phyloP scores from a whole-genome alignment of 2,888 invertebrate genomes.

The Folsomia manolachei region DNA sequence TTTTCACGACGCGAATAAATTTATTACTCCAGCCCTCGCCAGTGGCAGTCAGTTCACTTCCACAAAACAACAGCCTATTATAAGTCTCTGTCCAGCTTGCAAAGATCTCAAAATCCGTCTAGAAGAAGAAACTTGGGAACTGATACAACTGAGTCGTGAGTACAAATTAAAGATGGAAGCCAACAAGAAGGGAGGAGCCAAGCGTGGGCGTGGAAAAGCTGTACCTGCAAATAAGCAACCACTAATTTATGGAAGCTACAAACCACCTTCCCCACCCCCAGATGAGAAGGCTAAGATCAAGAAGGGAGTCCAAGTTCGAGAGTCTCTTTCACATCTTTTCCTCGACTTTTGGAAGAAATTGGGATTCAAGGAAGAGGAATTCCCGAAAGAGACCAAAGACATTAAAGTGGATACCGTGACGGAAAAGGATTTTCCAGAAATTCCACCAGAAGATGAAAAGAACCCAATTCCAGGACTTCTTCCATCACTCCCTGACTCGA shows the following conservation, averaged over 20 bases:
- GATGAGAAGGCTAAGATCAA: too few species aligned
- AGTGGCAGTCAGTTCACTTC: background rate
- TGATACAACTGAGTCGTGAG: background rate
- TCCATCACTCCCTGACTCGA: background rate
- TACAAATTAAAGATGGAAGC: background rate
- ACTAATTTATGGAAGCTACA: background rate
- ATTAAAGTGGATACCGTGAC: background rate
- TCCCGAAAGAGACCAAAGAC: background rate
- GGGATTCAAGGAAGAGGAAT: background rate
- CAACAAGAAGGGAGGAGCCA: background rate
- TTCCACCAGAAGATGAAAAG: background rate
- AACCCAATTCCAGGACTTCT: background rate
- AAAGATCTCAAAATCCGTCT: background rate
- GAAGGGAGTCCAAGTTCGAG: background rate
- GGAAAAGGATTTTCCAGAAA: conserved; percentile 1
- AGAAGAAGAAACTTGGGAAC: background rate
- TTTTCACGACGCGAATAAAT: background rate
- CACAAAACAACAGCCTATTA: background rate
- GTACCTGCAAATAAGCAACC: too few species aligned
- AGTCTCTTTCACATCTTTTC: background rate
- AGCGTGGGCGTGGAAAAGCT: background rate
- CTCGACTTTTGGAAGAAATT: background rate
- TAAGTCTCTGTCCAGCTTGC: background rate
- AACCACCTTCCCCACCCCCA: background rate
- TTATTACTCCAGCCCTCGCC: background rate